phyloP scores from a whole-genome alignment of 2,797 vertebrate genomes.

The Clarias platycephalus region DNA sequence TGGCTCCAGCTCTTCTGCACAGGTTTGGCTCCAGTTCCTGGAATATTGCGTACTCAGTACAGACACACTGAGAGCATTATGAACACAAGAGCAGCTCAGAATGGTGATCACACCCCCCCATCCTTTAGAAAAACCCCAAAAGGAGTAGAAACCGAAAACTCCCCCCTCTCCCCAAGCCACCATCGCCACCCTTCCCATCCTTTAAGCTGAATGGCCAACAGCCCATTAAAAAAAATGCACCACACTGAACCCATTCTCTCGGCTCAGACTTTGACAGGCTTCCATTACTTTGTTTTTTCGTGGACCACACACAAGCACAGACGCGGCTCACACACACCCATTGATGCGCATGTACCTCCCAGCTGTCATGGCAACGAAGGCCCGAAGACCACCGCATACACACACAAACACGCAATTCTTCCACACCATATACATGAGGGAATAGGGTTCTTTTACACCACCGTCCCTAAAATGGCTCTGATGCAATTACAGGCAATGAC shows the following conservation, averaged over 20 bases:
- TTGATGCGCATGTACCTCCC: slow-evolving; percentile 7
- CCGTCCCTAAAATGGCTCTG: slow-evolving; percentile 52
- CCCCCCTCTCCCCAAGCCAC: not conserved
- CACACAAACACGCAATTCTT: not conserved
- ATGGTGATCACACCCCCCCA: not conserved
- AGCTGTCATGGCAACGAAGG: slow-evolving; percentile 48
- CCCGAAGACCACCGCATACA: slow-evolving; percentile 24
- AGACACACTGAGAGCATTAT: slow-evolving; percentile 18
- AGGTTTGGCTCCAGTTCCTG: slow-evolving; percentile 1
- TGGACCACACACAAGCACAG: slow-evolving; percentile 26
- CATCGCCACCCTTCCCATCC: not conserved
- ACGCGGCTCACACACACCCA: not conserved
- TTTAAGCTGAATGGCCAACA: not conserved
- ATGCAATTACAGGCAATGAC: slow-evolving; percentile 31
- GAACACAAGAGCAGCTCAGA: slow-evolving; percentile 14
- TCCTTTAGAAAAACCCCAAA: slow-evolving; percentile 15
- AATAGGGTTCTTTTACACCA: slow-evolving; percentile 30
- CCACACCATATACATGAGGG: slow-evolving; percentile 27
- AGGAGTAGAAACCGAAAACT: not conserved
- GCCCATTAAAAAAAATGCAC: slow-evolving; percentile 19
- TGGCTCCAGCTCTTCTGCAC: slow-evolving; percentile 4
- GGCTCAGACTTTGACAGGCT: slow-evolving; percentile 12
- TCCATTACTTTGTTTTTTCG: slow-evolving; percentile 30
- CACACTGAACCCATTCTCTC: slow-evolving; percentile 28
- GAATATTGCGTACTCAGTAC: not conserved